Conservation (phyloP, 30 jellyfish, hydroid and myxozoan genomes). For the Hydractinia echinata region DNA sequence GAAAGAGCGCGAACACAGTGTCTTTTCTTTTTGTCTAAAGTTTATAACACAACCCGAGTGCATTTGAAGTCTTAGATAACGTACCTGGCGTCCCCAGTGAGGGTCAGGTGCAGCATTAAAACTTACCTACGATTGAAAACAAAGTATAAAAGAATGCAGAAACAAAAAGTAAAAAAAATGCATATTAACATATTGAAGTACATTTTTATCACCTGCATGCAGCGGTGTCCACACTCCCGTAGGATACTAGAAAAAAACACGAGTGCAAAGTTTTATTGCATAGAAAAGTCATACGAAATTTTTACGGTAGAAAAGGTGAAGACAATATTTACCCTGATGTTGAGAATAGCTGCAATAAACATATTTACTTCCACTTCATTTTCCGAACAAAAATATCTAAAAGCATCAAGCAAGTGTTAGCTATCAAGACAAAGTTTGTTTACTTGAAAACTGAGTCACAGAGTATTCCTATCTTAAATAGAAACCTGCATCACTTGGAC, state of each 20-base stretch:
- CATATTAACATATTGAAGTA: too few species aligned
- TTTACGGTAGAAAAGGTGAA: not conserved
- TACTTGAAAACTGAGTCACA: not conserved
- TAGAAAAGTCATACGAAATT: not conserved
- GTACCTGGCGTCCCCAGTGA: too few species aligned
- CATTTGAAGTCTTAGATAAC: too few species aligned
- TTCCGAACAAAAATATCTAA: slow-evolving; percentile 64
- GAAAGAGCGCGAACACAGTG: slow-evolving; percentile 7
- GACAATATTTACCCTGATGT: slow-evolving; percentile 49
- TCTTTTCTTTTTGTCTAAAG: too few species aligned
- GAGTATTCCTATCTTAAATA: not conserved
- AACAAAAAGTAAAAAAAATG: too few species aligned
- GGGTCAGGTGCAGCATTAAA: too few species aligned
- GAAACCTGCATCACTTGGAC: too few species aligned
- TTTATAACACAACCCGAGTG: too few species aligned
- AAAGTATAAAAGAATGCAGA: too few species aligned
- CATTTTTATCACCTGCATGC: slow-evolving; percentile 39
- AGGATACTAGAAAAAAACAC: slow-evolving; percentile 51
- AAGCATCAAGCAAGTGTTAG: too few species aligned
- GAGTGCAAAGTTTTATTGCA: not conserved
- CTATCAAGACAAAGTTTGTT: not conserved
- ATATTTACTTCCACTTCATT: slow-evolving; percentile 58
- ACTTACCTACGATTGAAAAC: too few species aligned
- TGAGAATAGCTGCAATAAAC: slow-evolving; percentile 72
- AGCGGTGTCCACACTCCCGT: slow-evolving; percentile 84